Conservation (phyloP, 1,140 invertebrate genomes). For the Megalonaias nervosa region DNA sequence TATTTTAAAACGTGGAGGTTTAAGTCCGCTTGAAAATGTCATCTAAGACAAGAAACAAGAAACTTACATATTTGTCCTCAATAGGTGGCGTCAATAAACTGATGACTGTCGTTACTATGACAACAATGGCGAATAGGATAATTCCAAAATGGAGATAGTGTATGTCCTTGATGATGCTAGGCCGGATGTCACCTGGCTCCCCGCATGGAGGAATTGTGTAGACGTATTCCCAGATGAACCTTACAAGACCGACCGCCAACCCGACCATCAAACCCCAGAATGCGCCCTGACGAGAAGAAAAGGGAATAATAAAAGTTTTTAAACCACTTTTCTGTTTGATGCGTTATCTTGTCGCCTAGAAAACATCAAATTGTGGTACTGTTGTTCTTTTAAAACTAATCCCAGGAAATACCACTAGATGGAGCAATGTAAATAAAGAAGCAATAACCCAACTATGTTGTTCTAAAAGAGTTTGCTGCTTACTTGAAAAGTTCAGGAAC, state of each 20-base stretch:
- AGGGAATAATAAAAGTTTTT: not conserved
- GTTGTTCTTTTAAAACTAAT: too few species aligned
- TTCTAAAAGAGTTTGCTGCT: too few species aligned
- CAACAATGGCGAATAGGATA: slow-evolving; percentile 67
- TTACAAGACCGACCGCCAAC: slow-evolving; percentile 71
- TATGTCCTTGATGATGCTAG: slow-evolving; percentile 66
- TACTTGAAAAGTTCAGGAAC: too few species aligned
- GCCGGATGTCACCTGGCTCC: slow-evolving; percentile 48
- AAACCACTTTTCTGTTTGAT: too few species aligned
- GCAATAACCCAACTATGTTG: too few species aligned
- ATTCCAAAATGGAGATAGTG: slow-evolving; percentile 72
- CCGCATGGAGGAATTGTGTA: slow-evolving; percentile 64
- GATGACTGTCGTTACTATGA: slow-evolving; percentile 60
- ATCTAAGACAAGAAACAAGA: not conserved
- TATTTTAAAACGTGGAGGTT: too few species aligned
- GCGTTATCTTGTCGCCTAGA: too few species aligned
- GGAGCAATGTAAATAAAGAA: too few species aligned
- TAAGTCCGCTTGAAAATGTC: too few species aligned
- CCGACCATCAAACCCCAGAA: slow-evolving; percentile 76
- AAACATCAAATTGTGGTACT: too few species aligned
- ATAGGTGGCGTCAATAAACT: slow-evolving; percentile 68
- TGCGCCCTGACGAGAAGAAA: slow-evolving; percentile 68
- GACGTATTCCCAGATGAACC: slow-evolving; percentile 69
- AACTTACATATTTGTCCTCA: slow-evolving; percentile 64
- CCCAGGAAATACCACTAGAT: too few species aligned